These are phyloP conservation scores for Trachythela sp. DNA, from an alignment of 64 coral and sea anemone species.

Conservation along the genomic window DNA sequence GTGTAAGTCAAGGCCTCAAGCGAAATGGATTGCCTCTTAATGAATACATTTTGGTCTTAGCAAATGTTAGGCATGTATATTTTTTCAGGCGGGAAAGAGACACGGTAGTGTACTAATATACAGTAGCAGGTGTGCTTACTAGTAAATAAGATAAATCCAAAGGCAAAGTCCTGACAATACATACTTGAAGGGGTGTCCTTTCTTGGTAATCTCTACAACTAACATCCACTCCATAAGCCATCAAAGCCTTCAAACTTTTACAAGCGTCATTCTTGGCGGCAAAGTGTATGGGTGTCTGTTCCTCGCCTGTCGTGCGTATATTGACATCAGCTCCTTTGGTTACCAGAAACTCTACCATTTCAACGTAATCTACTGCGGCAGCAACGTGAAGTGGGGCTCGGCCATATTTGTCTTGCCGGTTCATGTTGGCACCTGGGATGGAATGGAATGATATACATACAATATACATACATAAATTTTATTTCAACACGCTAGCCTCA, in stretches of 20 bases:
- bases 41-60: too few species aligned
- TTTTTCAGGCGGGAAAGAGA: too few species aligned
- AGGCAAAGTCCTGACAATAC: neutral
- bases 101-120: too few species aligned
- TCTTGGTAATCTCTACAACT: conserved; percentile 76
- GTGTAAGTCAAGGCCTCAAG: too few species aligned
- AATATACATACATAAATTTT: neutral
- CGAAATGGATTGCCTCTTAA: too few species aligned
- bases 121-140: too few species aligned
- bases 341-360: conserved; percentile 85
- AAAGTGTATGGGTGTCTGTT: conserved; percentile 86
- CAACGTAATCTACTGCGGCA: conserved; percentile 84
- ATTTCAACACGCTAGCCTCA: too few species aligned
- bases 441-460: neutral
- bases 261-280: conserved; percentile 80
- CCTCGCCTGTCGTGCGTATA: conserved; percentile 60
- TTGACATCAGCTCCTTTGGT: conserved; percentile 71
- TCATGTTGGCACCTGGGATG: conserved; percentile 61
- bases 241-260: conserved; percentile 67
- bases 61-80: too few species aligned
- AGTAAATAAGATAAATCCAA: neutral
- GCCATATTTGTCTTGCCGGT: conserved; percentile 82
- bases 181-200: conserved; percentile 73
- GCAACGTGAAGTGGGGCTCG: conserved; percentile 81
- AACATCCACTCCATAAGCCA: conserved; percentile 76